These are phyloP conservation scores for Pseudoips prasinana DNA, from an alignment of 2,888 invertebrate species.

Conservation along the genomic window DNA sequence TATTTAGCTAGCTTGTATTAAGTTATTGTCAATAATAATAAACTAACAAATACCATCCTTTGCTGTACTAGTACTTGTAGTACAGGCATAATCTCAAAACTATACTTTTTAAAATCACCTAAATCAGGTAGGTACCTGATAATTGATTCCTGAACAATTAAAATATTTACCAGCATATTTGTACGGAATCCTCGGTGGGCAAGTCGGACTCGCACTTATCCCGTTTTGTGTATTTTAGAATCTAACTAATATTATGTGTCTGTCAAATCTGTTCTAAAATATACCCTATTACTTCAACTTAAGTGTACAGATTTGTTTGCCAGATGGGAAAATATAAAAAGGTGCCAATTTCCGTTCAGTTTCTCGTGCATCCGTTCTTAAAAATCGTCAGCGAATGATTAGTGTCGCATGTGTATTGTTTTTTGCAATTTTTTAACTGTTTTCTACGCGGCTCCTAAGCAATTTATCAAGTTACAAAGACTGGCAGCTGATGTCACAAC, in stretches of 20 bases:
- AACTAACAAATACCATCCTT: too few relatives aligned
- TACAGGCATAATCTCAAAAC: too few relatives aligned
- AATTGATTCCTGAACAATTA: too few relatives aligned
- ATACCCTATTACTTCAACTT: conserved; percentile 24
- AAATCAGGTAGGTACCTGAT: too few relatives aligned
- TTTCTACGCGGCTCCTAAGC: conserved; percentile 52
- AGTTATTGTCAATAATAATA: too few relatives aligned
- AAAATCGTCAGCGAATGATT: conserved; percentile 75
- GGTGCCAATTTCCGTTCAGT: conserved; percentile 77
- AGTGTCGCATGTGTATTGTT: conserved; percentile 68
- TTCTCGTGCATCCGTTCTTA: conserved; percentile 69
- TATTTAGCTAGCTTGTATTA: too few relatives aligned
- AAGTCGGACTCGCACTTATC: background rate
- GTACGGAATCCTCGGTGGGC: too few relatives aligned
- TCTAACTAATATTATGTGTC: background rate
- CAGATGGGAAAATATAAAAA: conserved; percentile 53
- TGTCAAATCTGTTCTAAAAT: conserved; percentile 11
- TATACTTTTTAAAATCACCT: too few relatives aligned
- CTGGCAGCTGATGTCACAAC: conserved; percentile 61
- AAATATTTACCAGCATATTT: too few relatives aligned
- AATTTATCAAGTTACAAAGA: conserved; percentile 64
- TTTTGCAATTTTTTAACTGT: conserved; percentile 60
- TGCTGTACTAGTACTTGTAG: too few relatives aligned
- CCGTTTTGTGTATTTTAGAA: background rate
- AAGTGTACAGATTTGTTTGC: conserved; percentile 17